Conservation (phyloP, 2,113 vertebrate species). For the Chroicocephalus ridibundus region DNA sequence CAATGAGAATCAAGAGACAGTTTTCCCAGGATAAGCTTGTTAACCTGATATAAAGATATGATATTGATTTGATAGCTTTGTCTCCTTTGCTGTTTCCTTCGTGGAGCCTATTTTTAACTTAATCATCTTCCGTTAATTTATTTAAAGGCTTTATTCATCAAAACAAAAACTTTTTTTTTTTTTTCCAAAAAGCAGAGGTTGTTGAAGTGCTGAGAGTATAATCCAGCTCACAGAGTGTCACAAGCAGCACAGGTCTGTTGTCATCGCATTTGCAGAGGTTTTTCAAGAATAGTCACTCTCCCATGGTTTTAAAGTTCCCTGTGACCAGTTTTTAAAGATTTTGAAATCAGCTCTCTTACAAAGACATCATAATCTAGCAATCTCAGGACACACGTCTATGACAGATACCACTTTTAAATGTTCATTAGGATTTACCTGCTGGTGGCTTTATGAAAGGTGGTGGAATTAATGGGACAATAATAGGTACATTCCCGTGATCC, state of each 20-base stretch:
- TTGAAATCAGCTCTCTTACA: background rate
- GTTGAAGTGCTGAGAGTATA: background rate
- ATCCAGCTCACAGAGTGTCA: background rate
- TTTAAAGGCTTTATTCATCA: background rate
- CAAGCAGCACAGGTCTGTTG: background rate
- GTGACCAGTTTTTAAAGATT: background rate
- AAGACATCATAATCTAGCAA: background rate
- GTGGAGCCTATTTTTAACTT: slow-evolving; percentile 5
- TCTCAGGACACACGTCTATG: background rate
- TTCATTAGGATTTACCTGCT: slow-evolving; percentile 83
- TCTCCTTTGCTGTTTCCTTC: background rate
- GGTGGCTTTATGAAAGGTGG: slow-evolving; percentile 97
- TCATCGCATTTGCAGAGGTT: background rate
- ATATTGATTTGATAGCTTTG: slow-evolving; percentile 19
- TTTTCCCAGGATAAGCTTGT: slow-evolving; percentile 35
- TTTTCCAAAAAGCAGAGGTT: background rate
- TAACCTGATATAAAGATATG: slow-evolving; percentile 3
- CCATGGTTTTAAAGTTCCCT: background rate
- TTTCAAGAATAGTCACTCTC: background rate
- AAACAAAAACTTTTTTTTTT: background rate
- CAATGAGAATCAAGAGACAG: slow-evolving; percentile 17
- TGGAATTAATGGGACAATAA: slow-evolving; percentile 95
- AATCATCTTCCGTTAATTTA: slow-evolving; percentile 20
- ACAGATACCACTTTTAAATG: background rate
- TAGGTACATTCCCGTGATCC: slow-evolving; percentile 93